phyloP scores from a whole-genome alignment of 2,888 invertebrate genomes.

The Latheticus oryzae region DNA sequence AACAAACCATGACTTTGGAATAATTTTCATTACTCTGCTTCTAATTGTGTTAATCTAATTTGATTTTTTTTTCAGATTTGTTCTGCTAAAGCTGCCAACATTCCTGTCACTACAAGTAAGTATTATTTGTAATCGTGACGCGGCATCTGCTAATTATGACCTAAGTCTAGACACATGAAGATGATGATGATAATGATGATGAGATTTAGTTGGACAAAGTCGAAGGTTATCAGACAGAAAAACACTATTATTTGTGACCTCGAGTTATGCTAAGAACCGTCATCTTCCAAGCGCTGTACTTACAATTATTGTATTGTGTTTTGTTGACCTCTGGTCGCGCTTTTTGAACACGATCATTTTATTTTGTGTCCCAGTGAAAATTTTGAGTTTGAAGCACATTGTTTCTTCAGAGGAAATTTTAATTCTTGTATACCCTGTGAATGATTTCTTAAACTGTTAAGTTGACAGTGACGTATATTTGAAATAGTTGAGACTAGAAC shows the following conservation, averaged over 20 bases:
- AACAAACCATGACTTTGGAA: no score
- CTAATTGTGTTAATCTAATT: conserved; percentile 1
- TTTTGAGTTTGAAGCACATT: conserved; percentile 4
- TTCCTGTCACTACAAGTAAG: conserved; percentile 55
- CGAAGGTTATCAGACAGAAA: conserved; percentile 28
- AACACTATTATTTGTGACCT: conserved; percentile 36
- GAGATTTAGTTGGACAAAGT: conserved; percentile 26
- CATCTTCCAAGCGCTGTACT: conserved; percentile 24
- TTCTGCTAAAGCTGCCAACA: conserved; percentile 56
- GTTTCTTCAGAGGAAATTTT: not conserved
- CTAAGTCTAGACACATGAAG: not conserved
- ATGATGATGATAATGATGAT: no score
- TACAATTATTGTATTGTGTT: conserved; percentile 32
- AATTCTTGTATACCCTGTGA: no score
- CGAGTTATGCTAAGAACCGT: conserved; percentile 29
- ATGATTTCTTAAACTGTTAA: no score
- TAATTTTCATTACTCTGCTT: conserved; percentile 7
- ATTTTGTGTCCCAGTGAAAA: conserved; percentile 11
- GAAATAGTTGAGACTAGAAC: no score
- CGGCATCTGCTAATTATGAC: conserved; percentile 15
- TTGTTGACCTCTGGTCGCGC: conserved; percentile 30
- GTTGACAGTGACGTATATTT: no score
- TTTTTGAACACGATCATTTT: conserved; percentile 27
- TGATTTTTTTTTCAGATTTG: conserved; percentile 49
- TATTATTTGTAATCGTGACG: conserved; percentile 31